Base-by-base conservation (phyloP, 2,888 invertebrate species). In the Trachelus stipa region DNA sequence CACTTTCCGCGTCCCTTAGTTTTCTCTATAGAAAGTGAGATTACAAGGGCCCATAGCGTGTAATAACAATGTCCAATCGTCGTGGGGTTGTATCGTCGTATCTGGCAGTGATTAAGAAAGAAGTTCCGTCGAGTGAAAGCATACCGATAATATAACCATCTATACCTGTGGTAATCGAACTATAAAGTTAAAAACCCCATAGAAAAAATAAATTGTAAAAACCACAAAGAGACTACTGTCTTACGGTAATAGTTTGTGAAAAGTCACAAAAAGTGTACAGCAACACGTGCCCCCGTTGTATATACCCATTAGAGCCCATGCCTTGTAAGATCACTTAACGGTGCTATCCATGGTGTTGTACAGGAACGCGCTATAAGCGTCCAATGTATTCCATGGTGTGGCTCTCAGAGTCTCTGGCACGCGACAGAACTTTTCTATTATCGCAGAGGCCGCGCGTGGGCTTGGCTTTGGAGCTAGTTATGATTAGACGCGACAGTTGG, bases 401-500 rank as follows among this genome's bases (percentile, higher is more conserved):
- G 56, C 56, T 56, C 56, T 9, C 2, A 23, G 56, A 23, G 56
- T 56, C 23, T 73, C 9, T 73, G 80, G 76, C 80, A 80, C 80
- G 80, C 80, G 80, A 80, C 80, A 74, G 76, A 80, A 80, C 73
- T 80, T 80, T 80, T 80, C 80, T 79, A 80, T 80, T 80, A 79
- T 76, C 76, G 79, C 23, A n/a, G 76, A 40, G 76, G 75, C 69
- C 79, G 76, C 79, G 77, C 74, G 85, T 82, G 83, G 85, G 89
- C 89, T 90, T 88, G 87, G 89, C 88, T 86, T 78, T 82, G 83
- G 23, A 87, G 87, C 86, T 85, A 87, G 88, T 90, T 88, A 91
- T 89, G 91, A 91, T 91, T 90, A 89, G 88, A 90, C 84, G 85
- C 88, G 91, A 91, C 91, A 91, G 91, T 91, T 91, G 91, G 90